Conservation (phyloP, 2,797 vertebrate genomes). For the Peromyscus attwateri region DNA sequence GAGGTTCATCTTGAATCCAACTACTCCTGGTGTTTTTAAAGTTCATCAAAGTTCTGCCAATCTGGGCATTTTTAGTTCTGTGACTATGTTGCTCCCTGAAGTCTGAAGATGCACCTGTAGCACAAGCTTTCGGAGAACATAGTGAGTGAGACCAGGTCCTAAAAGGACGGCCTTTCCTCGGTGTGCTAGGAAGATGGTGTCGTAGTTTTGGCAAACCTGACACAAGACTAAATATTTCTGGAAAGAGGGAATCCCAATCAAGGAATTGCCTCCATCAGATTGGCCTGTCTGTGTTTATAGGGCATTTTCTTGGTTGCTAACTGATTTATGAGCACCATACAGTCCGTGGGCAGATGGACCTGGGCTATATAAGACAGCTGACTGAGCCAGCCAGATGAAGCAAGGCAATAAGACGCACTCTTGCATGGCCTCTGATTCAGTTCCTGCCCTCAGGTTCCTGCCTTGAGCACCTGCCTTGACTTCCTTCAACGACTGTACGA, state of each 20-base stretch:
- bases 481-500: not conserved
- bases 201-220: not conserved
- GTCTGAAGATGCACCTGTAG: not conserved
- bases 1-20: constrained; percentile 16
- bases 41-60: constrained; percentile 28
- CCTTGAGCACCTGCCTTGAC: not conserved
- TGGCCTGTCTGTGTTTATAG: not conserved
- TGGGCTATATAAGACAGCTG: too few species aligned
- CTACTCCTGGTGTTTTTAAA: constrained; percentile 2
- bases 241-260: not conserved
- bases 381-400: not conserved
- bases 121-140: not conserved
- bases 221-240: not conserved
- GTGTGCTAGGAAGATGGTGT: not conserved
- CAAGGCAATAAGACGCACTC: not conserved
- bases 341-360: not conserved
- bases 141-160: not conserved
- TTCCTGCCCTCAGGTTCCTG: not conserved
- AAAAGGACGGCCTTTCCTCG: not conserved
- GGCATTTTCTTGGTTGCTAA: not conserved
- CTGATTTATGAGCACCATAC: not conserved
- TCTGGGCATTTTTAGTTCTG: not conserved
- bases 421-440: not conserved
- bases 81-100: not conserved
- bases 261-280: not conserved